Evolutionary conservation across 2,113 vertebrate genomes (phyloP), one percentile per base, ranked within the genome.

Genomic region (Montifringilla adamsi): DNA sequence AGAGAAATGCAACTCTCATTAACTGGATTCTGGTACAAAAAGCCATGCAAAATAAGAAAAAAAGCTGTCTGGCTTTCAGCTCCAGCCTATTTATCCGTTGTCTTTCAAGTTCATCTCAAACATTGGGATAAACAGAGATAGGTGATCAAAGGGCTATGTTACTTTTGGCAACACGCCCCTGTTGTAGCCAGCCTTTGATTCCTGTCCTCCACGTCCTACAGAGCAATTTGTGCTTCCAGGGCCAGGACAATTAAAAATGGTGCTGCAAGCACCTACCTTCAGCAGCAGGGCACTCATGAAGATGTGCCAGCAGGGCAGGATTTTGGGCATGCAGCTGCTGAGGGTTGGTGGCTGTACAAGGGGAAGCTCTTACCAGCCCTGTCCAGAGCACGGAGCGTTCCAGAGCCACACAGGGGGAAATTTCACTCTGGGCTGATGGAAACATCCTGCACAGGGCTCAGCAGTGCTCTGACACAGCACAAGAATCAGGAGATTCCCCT

Each of bases 31-130:
- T 87, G 60, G 16, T 53, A 24, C 11, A n/a, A 60, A 68, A 62
- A 88, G 11, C 41, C 43, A 15, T 30, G 41, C 62, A 46, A 66
- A 83, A 41, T 24, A 28, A 89, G 5, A 22, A 27, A 68, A 52
- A 49, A 15, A 39, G 13, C 24, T 24, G 15, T 20, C 60, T 89
- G 81, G 70, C 84, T 85, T 82, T 91, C 84, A 94, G 74, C 63
- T 87, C 16, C 33, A 87, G 43, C 37, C 33, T 49, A 55, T 93
- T 96, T 94, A 96, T 95, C 80, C 84, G 2, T 1, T 49, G 87
- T 43, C 89, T 95, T 97, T 97, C 95, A 96, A 95, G 94, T 95
- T 92, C 81, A 96, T 95, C 87, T 95, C 63, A 23, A 82, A 8
- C 66, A 53, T 20, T 60, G 8, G 89, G 93, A 82, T 95, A 62